Base-by-base conservation (phyloP, 2,797 vertebrate genomes). In the Adrianichthys oophorus region DNA sequence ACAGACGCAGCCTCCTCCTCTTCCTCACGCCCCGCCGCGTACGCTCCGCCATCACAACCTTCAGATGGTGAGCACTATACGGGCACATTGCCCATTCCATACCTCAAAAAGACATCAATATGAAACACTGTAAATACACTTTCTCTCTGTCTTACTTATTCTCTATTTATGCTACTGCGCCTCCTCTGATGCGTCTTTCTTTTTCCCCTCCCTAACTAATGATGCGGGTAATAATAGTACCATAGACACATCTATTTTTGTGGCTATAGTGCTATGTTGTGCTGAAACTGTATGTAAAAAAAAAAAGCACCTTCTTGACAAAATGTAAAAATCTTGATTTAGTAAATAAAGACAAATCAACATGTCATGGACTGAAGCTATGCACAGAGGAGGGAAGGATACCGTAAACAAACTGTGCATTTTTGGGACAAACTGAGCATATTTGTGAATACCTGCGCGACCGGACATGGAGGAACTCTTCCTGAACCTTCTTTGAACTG, bases 191-290 rank as follows among this genome's bases (percentile, higher is more conserved):
- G 71, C 78, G 59, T 85, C 64, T 67, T 74, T 75, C 56, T 71
- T 70, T 86, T 68, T 76, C 48, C 75, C 70, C 71, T 88, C 87
- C 88, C 75, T 84, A 84, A 89, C 67, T 91, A 94, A 78, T 81
- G 87, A 97, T 95, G 96, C 94, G 95, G 95, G 95, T 95, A 94
- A 90, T 79, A 82, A 72, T 87, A 92, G 92, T 89, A 91, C 93
- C 92, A 91, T 92, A 92, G 91, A 90, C 90, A 92, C 93, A 92
- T 90, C 65, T 89, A 93, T 89, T 88, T 85, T 90, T 71, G 83
- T 94, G 92, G 93, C 92, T 91, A 90, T 90, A 91, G 92, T 93
- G 91, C 73, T 91, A 93, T 91, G 91, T 90, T 88, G 90, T 92
- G 92, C 90, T 91, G 84, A 93, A 89, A 90, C 81, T 89, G 80